Evolutionary conservation across 2,113 vertebrate genomes (phyloP).

Genomic region (Pristiophorus japonicus): DNA sequence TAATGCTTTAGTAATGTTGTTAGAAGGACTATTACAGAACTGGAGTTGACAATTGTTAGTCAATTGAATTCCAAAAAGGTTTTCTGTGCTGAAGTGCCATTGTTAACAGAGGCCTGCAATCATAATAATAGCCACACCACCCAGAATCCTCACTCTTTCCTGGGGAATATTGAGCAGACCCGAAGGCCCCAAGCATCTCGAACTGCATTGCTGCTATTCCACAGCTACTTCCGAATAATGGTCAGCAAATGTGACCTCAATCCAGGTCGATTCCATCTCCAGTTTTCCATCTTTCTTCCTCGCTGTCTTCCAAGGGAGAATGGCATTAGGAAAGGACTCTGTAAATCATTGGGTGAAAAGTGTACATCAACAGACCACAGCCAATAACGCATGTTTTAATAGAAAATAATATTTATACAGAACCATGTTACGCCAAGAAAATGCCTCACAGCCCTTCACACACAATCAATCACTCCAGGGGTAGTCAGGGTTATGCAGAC

Average conservation of each 20-base stretch:
- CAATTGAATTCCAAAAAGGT: neutral
- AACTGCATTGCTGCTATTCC: neutral
- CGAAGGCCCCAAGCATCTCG: neutral
- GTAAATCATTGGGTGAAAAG: neutral
- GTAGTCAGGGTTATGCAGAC: neutral
- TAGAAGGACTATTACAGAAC: neutral
- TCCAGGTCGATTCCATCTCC: neutral
- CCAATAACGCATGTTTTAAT: neutral
- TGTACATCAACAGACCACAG: neutral
- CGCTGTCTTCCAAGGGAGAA: neutral
- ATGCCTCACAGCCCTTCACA: neutral
- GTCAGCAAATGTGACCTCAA: neutral
- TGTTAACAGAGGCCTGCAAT: neutral
- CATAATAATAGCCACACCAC: neutral
- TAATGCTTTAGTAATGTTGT: constrained; percentile 23
- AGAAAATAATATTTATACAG: constrained; percentile 12
- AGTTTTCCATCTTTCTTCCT: neutral
- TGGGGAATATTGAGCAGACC: neutral
- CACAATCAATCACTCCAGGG: neutral
- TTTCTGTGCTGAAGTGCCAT: neutral
- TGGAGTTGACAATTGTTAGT: neutral
- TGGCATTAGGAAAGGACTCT: neutral
- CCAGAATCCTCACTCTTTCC: neutral
- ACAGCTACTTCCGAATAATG: neutral
- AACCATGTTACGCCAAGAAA: neutral